A percentile compares a stretch with the other conserved stretches of the same genome.
Evolutionary conservation across 2,888 invertebrate species (phyloP).

Genomic region (Venusia cambrica): DNA sequence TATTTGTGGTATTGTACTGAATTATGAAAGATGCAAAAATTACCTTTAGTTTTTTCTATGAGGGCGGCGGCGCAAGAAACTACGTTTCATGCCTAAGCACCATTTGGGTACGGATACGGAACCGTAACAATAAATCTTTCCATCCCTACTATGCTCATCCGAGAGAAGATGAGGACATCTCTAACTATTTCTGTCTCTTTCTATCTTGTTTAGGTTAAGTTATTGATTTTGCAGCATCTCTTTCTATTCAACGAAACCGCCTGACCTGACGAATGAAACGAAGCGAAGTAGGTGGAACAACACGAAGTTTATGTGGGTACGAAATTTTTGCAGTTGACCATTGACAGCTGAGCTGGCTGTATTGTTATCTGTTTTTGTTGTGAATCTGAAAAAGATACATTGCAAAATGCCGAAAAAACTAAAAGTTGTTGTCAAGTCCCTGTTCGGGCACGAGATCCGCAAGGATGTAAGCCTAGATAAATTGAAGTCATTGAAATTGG

Average conservation of each 20-base stretch:
- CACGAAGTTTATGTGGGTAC: no score
- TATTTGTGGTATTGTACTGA: no score
- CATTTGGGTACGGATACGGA: no score
- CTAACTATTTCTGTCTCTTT: conserved; percentile 29
- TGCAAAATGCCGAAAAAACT: conserved; percentile 73
- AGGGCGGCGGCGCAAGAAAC: no score
- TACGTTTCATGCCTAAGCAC: no score
- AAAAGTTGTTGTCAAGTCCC: conserved; percentile 72
- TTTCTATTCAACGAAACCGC: conserved; percentile 10
- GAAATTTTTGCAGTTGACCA: conserved; percentile 37
- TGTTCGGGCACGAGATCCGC: conserved; percentile 74
- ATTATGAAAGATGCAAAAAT: no score
- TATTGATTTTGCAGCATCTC: conserved; percentile 37
- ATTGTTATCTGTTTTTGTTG: conserved; percentile 30
- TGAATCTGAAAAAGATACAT: conserved; percentile 6
- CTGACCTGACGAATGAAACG: conserved; percentile 5
- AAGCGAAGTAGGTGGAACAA: no score
- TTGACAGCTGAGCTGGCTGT: conserved; percentile 33
- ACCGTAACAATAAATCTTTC: no score
- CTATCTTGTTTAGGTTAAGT: conserved; percentile 4
- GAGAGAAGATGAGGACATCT: no score
- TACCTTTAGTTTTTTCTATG: no score
- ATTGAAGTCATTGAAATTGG: conserved; percentile 69
- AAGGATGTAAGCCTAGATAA: conserved; percentile 73
- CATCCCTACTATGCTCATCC: no score